These are phyloP conservation scores for Sitobion miscanthi DNA, from an alignment of 1,140 invertebrate species.

Conservation along the genomic window DNA sequence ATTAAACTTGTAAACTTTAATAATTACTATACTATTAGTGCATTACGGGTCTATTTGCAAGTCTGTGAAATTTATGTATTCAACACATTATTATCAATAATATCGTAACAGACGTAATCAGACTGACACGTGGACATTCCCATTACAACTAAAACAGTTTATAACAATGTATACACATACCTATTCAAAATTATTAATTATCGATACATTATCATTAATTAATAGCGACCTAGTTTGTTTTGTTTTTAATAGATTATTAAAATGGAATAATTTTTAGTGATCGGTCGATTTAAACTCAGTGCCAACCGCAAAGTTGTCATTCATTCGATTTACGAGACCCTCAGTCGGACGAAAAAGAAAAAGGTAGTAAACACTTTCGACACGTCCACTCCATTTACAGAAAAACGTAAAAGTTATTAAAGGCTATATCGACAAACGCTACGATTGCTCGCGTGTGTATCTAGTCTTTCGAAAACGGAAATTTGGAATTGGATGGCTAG, in stretches of 20 bases:
- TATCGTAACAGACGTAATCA: neutral
- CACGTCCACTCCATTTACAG: conserved; percentile 3
- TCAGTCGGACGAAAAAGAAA: neutral
- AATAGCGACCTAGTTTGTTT: neutral
- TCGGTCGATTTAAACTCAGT: neutral
- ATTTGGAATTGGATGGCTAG: conserved; percentile 22
- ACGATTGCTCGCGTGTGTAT: neutral
- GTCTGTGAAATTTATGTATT: rapidly evolving
- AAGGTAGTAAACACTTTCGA: conserved; percentile 1
- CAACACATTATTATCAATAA: neutral
- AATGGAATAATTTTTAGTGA: neutral
- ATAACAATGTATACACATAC: neutral
- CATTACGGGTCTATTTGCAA: neutral
- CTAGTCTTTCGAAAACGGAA: conserved; percentile 19
- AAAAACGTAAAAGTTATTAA: conserved; percentile 23
- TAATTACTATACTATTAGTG: neutral
- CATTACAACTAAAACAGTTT: neutral
- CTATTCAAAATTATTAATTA: neutral
- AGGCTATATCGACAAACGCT: conserved; percentile 1
- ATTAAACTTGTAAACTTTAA: neutral
- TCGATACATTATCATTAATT: neutral
- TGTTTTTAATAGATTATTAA: neutral
- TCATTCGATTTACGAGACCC: neutral
- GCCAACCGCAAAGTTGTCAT: neutral
- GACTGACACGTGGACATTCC: neutral